Base-by-base conservation (phyloP, 2,113 vertebrate species). In the Donacobius atricapilla region DNA sequence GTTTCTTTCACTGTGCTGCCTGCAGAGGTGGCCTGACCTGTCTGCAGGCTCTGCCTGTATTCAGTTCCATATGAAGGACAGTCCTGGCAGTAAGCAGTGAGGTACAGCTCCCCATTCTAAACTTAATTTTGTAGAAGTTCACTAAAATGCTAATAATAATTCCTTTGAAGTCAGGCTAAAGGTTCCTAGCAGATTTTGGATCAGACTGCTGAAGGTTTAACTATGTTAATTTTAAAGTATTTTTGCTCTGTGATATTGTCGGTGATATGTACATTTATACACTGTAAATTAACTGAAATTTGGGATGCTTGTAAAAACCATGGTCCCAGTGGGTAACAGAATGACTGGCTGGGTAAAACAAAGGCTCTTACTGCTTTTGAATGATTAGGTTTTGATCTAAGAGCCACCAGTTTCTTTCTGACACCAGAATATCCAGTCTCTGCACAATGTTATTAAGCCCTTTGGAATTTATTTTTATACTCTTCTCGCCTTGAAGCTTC, bases 391-490 rank as follows among this genome's bases (percentile, higher is more conserved):
- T 96, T 96, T 97, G 93, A 91, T 96, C 88, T 94, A 94, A 95
- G 85, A 95, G 80, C 58, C 80, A 78, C 70, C 42, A 56, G 72
- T 93, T 96, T 93, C 83, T 65, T 95, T 76, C 82, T 91, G 90
- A 87, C 94, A 96, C 85, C 48, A 65, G 93, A 96, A 94, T 93
- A 96, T 90, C 87, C 81, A 89, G 73, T 48, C 63, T 89, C 79
- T 94, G 39, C 81, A 83, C 92, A 95, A 96, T 79, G 61, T 87
- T 95, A 93, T 95, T 96, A 96, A 96, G 92, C 82, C 88, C 91
- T 93, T 91, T 91, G 44, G 69, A 94, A 96, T 97, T 97, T 95
- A 97, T 97, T 97, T 97, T 97, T 96, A 83, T 93, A 90, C 56
- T 51, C 63, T 80, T 54, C 87, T 94, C 23, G 4, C 89, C 90